Evolutionary conservation across 2,797 vertebrate genomes (phyloP), one percentile per base, ranked within the genome.

Genomic region (Phoeniculus purpureus): DNA sequence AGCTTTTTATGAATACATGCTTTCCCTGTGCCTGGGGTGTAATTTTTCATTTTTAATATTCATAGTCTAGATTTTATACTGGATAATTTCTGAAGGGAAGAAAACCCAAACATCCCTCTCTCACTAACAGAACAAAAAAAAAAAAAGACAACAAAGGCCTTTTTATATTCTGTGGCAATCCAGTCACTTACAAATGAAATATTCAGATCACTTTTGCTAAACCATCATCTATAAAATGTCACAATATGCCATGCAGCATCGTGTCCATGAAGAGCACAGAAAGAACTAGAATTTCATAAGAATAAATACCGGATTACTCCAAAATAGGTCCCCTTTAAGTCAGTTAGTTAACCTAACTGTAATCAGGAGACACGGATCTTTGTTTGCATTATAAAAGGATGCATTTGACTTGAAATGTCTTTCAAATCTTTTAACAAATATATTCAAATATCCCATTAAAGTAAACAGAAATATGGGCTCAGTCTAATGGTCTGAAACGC

Each of bases 121-220:
- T 85, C 75, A 72, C 9, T 50, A 37, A 40, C 43, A 76, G 70
- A 61, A 75, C 7, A 12, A 27, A 64, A 84, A 19, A 66, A 67
- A 29, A 11, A 54, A 40, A 62, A 87, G 85, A 85, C 87, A 94
- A 86, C 85, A 96, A 94, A 97, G 93, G 85, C 94, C 92, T 60
- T 32, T 47, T 72, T 65, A 45, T 3, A 7, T 43, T 50, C 32
- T 76, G 45, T 79, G 75, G 29, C 45, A 86, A 85, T 68, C 54
- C 68, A 59, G 61, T 56, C 65, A 77, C 70, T 68, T 59, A 62
- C 56, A 77, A 61, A 95, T 52, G 4, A 85, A 91, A 87, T 79
- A 85, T 83, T 90, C 67, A 58, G 89, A 78, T 85, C 81, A 94
- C 52, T 73, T 94, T 79, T 81, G 62, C 79, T 77, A 76, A 94